A percentile compares a stretch with the other conserved stretches of the same genome.
phyloP scores from a whole-genome alignment of 1,140 invertebrate genomes.

The Frieseomelitta varia region DNA sequence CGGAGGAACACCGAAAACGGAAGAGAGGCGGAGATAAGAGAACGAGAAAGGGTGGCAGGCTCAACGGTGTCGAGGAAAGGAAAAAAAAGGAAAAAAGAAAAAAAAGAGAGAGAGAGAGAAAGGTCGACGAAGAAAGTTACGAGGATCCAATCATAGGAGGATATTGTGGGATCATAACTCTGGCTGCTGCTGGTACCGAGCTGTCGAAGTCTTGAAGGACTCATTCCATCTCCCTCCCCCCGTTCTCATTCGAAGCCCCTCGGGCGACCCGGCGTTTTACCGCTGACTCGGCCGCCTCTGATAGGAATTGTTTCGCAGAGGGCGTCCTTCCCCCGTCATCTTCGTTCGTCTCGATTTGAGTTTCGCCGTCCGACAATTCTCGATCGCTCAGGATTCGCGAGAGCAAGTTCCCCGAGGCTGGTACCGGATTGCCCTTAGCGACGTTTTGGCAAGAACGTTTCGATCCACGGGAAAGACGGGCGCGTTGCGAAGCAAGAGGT shows the following conservation, averaged over 20 bases:
- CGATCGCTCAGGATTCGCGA: neutral
- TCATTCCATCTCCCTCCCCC: constrained; percentile 46
- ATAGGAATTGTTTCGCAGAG: constrained; percentile 68
- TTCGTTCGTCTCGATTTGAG: neutral
- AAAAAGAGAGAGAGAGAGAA: neutral
- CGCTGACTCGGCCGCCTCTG: constrained; percentile 59
- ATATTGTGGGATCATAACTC: constrained; percentile 76
- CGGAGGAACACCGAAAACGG: constrained; percentile 5
- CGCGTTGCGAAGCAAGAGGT: neutral
- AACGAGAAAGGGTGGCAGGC: neutral
- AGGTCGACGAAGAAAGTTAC: constrained; percentile 60
- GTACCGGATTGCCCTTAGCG: neutral
- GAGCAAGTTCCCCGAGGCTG: no score
- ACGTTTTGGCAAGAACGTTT: neutral
- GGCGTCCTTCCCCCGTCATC: neutral
- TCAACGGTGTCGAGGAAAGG: neutral
- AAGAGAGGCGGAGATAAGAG: constrained; percentile 10
- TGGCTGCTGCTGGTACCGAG: constrained; percentile 37
- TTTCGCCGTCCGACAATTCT: neutral
- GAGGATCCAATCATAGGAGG: constrained; percentile 74
- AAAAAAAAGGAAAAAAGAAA: constrained; percentile 9
- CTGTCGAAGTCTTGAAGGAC: constrained; percentile 67
- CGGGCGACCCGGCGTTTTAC: constrained; percentile 39
- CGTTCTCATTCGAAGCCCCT: constrained; percentile 49
- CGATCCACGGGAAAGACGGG: neutral